phyloP scores from a whole-genome alignment of 2,888 invertebrate species.

The Tetragonula carbonaria region DNA sequence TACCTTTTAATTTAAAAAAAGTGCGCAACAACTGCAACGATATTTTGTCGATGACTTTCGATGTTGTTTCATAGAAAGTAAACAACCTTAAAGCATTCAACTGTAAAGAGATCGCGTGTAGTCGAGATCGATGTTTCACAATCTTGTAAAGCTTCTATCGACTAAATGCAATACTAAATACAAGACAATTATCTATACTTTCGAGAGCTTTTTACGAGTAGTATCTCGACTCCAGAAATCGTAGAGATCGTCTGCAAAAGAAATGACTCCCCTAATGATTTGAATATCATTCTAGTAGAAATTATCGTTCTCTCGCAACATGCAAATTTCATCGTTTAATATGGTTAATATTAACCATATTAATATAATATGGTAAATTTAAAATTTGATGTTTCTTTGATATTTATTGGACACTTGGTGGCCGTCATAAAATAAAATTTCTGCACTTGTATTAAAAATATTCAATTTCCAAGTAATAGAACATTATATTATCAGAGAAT shows the following conservation, averaged over 20 bases:
- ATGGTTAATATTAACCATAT: too few relatives aligned
- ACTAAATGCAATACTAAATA: conserved; percentile 13
- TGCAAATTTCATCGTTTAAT: not conserved
- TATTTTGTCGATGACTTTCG: not conserved
- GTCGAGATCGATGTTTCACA: conserved; percentile 14
- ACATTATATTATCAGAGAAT: too few relatives aligned
- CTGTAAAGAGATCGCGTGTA: not conserved
- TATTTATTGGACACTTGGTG: too few relatives aligned
- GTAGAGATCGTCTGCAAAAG: conserved; percentile 18
- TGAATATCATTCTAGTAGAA: conserved; percentile 38
- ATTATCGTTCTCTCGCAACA: not conserved
- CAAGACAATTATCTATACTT: conserved; percentile 6
- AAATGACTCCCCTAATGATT: conserved; percentile 25
- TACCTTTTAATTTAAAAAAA: not conserved
- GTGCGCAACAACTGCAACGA: not conserved
- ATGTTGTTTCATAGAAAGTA: not conserved
- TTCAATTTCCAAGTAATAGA: too few relatives aligned
- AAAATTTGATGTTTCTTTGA: too few relatives aligned
- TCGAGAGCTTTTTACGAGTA: conserved; percentile 8
- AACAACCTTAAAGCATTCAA: not conserved
- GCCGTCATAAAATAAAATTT: too few relatives aligned
- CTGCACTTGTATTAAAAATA: too few relatives aligned
- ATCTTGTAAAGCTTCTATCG: not conserved
- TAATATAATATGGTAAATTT: too few relatives aligned
- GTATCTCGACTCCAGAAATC: conserved; percentile 31